Base-by-base conservation (phyloP, 2,888 invertebrate species). In the Strigamia crassipes region DNA sequence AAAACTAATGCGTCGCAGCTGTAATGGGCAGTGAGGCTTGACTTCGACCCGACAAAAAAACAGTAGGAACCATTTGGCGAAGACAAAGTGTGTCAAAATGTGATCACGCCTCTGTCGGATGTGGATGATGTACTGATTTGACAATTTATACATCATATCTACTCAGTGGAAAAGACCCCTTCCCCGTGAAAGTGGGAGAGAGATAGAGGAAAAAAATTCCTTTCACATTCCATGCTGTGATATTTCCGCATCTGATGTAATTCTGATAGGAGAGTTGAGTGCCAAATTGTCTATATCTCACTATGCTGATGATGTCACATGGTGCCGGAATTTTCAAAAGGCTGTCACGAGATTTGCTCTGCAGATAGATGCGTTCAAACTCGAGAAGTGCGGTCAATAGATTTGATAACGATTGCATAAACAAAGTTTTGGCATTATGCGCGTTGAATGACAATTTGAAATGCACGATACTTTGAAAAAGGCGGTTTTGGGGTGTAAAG, bases 31-130 rank as follows among this genome's bases (percentile, higher is more conserved):
- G 27, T 73, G 73, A 73, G 73, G 73, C 73, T 73, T 73, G 27
- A 23, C 73, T 73, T 73, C 73, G 73, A 73, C 73, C 73, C 31
- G 73, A 73, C 13, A 73, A 73, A 73, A 73, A 73, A 73, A 73
- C 13, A 15, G 31, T 27, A 27, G 27, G 73, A 73, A 73, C 73
- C 73, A 73, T 73, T 73, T 73, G 73, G 73, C 73, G 73, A 73
- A 73, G 73, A 73, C 73, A 73, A 73, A 73, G 73, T 73, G 73
- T 73, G 73, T 73, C 73, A 73, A 73, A 73, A 73, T 73, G 73
- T 73, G 73, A 73, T 73, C 73, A 31, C 73, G 73, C 73, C 73
- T 73, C 73, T 73, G 73, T 73, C 31, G 73, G 73, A 73, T 73
- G 73, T 27, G 73, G 73, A 73, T 73, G 73, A 73, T 73, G 73